Conservation (phyloP, 2,888 invertebrate genomes). For the Aphidius colemani region DNA sequence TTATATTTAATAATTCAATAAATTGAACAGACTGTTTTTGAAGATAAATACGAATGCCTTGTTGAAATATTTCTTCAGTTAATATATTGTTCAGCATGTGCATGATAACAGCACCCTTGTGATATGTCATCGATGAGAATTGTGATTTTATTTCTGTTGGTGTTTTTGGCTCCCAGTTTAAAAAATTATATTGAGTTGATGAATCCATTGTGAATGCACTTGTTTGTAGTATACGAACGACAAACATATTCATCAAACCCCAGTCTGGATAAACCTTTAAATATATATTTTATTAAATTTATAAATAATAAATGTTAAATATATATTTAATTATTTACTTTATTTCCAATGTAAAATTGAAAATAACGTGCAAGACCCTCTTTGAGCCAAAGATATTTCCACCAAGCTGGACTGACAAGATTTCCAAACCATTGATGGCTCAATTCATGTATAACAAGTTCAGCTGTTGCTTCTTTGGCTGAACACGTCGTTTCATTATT, state of each 20-base stretch:
- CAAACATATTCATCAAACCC: slow-evolving; percentile 38
- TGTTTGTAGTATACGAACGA: slow-evolving; percentile 36
- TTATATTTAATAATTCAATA: not conserved
- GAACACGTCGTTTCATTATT: not conserved
- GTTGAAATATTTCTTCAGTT: slow-evolving; percentile 59
- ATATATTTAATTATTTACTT: slow-evolving; percentile 37
- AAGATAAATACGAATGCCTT: slow-evolving; percentile 52
- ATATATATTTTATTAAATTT: not conserved
- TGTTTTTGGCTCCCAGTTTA: slow-evolving; percentile 32
- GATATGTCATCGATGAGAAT: slow-evolving; percentile 32
- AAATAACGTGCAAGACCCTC: slow-evolving; percentile 62
- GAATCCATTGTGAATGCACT: slow-evolving; percentile 33
- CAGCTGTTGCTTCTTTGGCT: slow-evolving; percentile 6
- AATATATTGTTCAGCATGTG: slow-evolving; percentile 64
- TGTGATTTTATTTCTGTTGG: slow-evolving; percentile 30
- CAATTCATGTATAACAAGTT: slow-evolving; percentile 59
- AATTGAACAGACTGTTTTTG: slow-evolving; percentile 43
- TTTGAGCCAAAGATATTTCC: slow-evolving; percentile 51
- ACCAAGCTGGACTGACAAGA: slow-evolving; percentile 45
- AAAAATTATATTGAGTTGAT: slow-evolving; percentile 26
- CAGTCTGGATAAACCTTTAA: slow-evolving; percentile 33
- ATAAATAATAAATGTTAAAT: too few relatives aligned
- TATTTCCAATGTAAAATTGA: slow-evolving; percentile 54
- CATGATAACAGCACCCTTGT: slow-evolving; percentile 58
- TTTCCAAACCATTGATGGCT: slow-evolving; percentile 61